These are phyloP conservation scores for Mastacembelus armatus DNA, from an alignment of 2,797 vertebrate genomes.

Conservation along the genomic window DNA sequence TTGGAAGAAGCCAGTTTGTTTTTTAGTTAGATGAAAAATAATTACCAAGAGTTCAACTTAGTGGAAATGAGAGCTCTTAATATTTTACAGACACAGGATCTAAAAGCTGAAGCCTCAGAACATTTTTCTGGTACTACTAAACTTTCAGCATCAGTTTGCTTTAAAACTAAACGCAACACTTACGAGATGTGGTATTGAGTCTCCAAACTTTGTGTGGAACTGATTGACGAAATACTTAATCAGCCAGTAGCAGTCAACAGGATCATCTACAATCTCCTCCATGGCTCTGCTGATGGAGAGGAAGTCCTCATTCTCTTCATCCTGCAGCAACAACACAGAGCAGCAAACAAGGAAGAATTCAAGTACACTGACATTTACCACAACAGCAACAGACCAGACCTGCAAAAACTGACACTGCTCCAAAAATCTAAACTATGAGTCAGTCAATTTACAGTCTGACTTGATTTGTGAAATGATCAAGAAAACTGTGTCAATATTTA, in stretches of 20 bases:
- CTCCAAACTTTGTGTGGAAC: conserved; percentile 91
- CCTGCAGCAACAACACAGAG: conserved; percentile 75
- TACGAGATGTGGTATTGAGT: conserved; percentile 92
- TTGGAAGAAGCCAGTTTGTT: no score
- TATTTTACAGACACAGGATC: no score
- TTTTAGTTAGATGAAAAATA: no score
- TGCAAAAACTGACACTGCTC: neutral
- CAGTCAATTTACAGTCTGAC: neutral
- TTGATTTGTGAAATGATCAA: neutral
- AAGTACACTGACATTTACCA: neutral
- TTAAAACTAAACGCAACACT: conserved; percentile 36
- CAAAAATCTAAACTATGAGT: neutral
- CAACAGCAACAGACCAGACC: neutral
- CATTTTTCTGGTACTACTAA: no score
- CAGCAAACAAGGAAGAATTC: no score
- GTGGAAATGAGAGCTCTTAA: no score
- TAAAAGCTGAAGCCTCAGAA: no score
- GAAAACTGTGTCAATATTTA: no score
- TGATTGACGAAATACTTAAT: conserved; percentile 93
- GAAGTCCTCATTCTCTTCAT: conserved; percentile 91
- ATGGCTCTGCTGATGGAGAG: conserved; percentile 92
- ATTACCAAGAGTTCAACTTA: no score
- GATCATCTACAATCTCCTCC: conserved; percentile 94
- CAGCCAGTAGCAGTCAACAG: conserved; percentile 95
- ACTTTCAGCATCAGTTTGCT: neutral